Evolutionary conservation across 1,140 invertebrate species (phyloP).

Genomic region (Rhopalosiphum padi): DNA sequence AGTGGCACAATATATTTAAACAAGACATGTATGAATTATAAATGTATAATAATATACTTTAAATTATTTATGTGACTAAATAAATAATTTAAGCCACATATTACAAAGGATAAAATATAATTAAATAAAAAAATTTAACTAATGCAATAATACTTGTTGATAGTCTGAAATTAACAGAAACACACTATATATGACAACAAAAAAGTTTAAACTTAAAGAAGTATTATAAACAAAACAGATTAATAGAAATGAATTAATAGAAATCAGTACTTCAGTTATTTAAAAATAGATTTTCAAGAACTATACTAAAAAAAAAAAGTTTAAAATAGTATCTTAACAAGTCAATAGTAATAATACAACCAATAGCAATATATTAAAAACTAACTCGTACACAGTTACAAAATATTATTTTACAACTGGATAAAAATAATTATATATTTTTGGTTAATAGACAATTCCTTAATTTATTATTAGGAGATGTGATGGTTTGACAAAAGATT

Average conservation of each 20-base stretch:
- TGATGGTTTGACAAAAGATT: slow-evolving; percentile 30
- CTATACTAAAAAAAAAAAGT: slow-evolving; percentile 42
- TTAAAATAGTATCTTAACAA: slow-evolving; percentile 49
- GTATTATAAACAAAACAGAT: slow-evolving; percentile 27
- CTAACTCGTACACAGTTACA: slow-evolving; percentile 9
- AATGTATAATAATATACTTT: slow-evolving; percentile 18
- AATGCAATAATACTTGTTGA: slow-evolving; percentile 41
- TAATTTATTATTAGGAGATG: slow-evolving; percentile 7
- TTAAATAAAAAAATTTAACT: slow-evolving; percentile 44
- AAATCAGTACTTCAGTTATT: slow-evolving; percentile 57
- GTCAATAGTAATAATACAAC: slow-evolving; percentile 39
- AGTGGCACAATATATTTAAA: slow-evolving; percentile 48
- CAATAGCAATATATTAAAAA: slow-evolving; percentile 37
- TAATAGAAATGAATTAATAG: slow-evolving; percentile 44
- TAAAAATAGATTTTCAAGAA: slow-evolving; percentile 53
- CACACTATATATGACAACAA: slow-evolving; percentile 35
- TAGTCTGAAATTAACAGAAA: slow-evolving; percentile 1
- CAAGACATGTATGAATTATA: background rate
- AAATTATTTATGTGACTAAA: slow-evolving; percentile 22
- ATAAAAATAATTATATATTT: slow-evolving; percentile 54
- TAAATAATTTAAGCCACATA: slow-evolving; percentile 23
- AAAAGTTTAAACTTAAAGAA: slow-evolving; percentile 16
- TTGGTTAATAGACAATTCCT: slow-evolving; percentile 41
- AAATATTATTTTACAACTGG: slow-evolving; percentile 33
- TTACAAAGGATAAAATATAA: slow-evolving; percentile 33